Evolutionary conservation across 92 coral and sea anemone genomes (phyloP).

Genomic region (Ricordea florida): DNA sequence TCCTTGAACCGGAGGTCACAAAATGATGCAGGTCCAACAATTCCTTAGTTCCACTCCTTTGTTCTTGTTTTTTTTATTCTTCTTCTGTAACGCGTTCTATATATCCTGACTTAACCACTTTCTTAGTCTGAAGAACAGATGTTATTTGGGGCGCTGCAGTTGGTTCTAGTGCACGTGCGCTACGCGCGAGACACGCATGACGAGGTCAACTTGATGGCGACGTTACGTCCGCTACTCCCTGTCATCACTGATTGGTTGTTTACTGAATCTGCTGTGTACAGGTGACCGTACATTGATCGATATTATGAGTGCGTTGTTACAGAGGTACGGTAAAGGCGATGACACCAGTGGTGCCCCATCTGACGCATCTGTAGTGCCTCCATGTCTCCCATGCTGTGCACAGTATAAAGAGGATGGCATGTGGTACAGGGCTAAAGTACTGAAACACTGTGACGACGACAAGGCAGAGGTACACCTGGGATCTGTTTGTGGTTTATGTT

Average conservation of each 20-base stretch:
- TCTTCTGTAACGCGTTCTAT: too few species aligned
- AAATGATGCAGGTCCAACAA: too few species aligned
- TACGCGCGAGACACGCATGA: too few species aligned
- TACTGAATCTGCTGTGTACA: not conserved
- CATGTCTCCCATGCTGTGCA: slow-evolving; percentile 91
- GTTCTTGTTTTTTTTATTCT: not conserved
- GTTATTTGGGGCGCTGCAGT: too few species aligned
- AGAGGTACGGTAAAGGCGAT: slow-evolving; percentile 37
- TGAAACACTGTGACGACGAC: slow-evolving; percentile 29
- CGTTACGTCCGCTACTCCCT: not conserved
- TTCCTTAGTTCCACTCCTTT: not conserved
- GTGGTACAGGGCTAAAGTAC: slow-evolving; percentile 89
- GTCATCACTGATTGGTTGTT: too few species aligned
- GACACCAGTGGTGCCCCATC: slow-evolving; percentile 20
- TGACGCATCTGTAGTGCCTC: slow-evolving; percentile 40
- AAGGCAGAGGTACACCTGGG: slow-evolving; percentile 44
- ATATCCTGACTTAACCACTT: too few species aligned
- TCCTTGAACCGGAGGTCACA: too few species aligned
- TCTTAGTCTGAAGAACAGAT: too few species aligned
- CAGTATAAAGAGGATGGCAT: slow-evolving; percentile 77
- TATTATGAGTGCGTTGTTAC: slow-evolving; percentile 69
- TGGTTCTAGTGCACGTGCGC: too few species aligned
- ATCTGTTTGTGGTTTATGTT: too few species aligned
- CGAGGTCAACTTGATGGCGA: not conserved
- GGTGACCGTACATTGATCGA: slow-evolving; percentile 81